Evolutionary conservation across 2,113 vertebrate genomes (phyloP).

Genomic region (Osmerus eperlanus): DNA sequence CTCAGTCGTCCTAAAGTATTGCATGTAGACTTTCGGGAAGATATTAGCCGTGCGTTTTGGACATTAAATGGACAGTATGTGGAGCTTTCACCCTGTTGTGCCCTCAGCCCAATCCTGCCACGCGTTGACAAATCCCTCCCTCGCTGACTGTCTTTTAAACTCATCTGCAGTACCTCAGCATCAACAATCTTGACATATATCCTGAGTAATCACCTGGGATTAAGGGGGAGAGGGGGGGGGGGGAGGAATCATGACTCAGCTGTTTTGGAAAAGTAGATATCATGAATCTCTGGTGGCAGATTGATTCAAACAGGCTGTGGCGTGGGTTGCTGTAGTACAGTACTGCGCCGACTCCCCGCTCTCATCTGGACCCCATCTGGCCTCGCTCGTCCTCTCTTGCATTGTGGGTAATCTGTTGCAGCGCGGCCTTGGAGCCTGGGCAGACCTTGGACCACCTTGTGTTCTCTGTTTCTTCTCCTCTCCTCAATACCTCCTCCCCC

Average conservation of each 20-base stretch:
- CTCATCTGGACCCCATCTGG: slow-evolving; percentile 63
- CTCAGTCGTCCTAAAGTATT: no score
- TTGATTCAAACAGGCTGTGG: slow-evolving; percentile 42
- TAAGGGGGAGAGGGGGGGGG: not conserved
- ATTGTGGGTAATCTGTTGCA: slow-evolving; percentile 34
- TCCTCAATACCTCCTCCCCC: no score
- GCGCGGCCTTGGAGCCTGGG: not conserved
- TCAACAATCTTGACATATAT: slow-evolving; percentile 22
- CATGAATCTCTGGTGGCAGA: slow-evolving; percentile 42
- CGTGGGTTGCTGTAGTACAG: slow-evolving; percentile 21
- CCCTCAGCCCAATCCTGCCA: no score
- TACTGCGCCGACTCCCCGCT: slow-evolving; percentile 9
- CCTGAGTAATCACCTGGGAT: slow-evolving; percentile 40
- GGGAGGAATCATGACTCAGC: slow-evolving; percentile 31
- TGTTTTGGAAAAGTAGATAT: slow-evolving; percentile 29
- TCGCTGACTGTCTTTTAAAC: slow-evolving; percentile 2
- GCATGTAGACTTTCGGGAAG: no score
- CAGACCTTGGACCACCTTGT: slow-evolving; percentile 22
- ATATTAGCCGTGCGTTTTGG: no score
- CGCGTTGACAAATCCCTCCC: no score
- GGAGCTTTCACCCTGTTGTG: no score
- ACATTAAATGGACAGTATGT: no score
- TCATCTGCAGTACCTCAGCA: not conserved
- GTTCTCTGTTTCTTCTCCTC: slow-evolving; percentile 44
- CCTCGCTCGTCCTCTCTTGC: slow-evolving; percentile 15